A percentile compares a stretch with the other conserved stretches of the same genome.
These are phyloP conservation scores for Drosophila arawakana DNA, from an alignment of 1,140 invertebrate genomes.

Conservation along the genomic window DNA sequence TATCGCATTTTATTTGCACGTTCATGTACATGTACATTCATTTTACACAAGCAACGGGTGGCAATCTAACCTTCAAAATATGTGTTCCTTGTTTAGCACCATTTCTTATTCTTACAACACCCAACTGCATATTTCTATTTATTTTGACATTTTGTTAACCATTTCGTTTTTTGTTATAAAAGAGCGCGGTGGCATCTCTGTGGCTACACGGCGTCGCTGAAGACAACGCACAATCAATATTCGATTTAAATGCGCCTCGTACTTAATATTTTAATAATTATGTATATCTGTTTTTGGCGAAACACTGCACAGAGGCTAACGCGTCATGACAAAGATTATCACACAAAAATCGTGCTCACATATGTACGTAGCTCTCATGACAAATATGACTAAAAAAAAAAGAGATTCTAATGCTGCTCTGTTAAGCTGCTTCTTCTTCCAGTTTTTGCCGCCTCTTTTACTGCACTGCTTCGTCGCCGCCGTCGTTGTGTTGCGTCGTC, in stretches of 20 bases:
- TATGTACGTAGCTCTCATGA: slow-evolving; percentile 30
- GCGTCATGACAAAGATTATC: slow-evolving; percentile 41
- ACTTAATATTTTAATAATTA: slow-evolving; percentile 32
- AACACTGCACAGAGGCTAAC: slow-evolving; percentile 36
- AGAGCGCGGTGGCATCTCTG: slow-evolving; percentile 21
- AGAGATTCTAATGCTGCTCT: slow-evolving; percentile 59
- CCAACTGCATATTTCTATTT: slow-evolving; percentile 36
- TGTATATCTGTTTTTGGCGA: slow-evolving; percentile 27
- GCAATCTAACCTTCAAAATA: slow-evolving; percentile 58
- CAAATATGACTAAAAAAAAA: slow-evolving; percentile 44
- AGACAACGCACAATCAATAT: slow-evolving; percentile 60
- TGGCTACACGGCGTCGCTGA: slow-evolving; percentile 13
- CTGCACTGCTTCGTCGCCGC: slow-evolving; percentile 75
- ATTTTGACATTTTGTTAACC: slow-evolving; percentile 34
- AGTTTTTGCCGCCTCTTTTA: slow-evolving; percentile 80
- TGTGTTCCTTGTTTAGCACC: slow-evolving; percentile 46
- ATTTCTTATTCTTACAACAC: slow-evolving; percentile 41
- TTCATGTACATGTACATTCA: slow-evolving; percentile 17
- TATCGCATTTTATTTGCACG: slow-evolving; percentile 45
- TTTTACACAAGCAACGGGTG: slow-evolving; percentile 42
- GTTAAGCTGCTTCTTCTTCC: slow-evolving; percentile 69
- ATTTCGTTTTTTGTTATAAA: slow-evolving; percentile 21
- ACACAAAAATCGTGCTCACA: slow-evolving; percentile 24
- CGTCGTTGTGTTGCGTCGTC: slow-evolving; percentile 73
- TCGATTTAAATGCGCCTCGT: slow-evolving; percentile 45